Percentiles rank a stretch among this genome's conserved stretches.
Conservation (phyloP, 2,888 invertebrate species). For the Chorisops tibialis region DNA sequence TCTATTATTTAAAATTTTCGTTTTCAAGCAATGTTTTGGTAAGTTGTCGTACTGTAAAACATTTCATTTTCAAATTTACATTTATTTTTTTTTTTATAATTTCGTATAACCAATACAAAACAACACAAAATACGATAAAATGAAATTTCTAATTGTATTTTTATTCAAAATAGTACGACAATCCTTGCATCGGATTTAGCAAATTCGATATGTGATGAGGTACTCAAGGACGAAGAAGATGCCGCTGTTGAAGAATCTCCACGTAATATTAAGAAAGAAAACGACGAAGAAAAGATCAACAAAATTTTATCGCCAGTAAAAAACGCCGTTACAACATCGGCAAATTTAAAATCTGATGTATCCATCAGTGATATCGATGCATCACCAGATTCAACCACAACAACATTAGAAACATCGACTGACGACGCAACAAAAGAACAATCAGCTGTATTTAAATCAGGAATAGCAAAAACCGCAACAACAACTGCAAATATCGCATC, state of each 20-base stretch:
- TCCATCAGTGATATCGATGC: conserved; percentile 12
- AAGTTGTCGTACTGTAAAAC: too few species aligned
- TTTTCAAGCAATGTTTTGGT: too few species aligned
- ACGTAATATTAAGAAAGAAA: background rate
- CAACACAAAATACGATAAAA: background rate
- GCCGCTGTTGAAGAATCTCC: conserved; percentile 15
- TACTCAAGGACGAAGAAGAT: conserved; percentile 34
- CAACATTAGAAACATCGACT: too few species aligned
- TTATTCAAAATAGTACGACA: conserved; percentile 34
- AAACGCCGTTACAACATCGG: background rate
- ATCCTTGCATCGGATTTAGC: conserved; percentile 37
- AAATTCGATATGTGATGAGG: conserved; percentile 37
- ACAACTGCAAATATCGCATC: conserved; percentile 1
- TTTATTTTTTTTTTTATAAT: too few species aligned
- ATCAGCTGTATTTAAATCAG: background rate
- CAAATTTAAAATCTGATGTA: background rate
- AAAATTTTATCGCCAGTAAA: background rate
- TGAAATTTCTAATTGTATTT: background rate
- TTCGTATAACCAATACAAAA: background rate
- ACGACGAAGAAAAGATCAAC: background rate
- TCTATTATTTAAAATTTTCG: too few species aligned
- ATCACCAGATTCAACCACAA: conserved; percentile 11
- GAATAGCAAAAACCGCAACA: background rate
- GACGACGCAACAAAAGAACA: background rate
- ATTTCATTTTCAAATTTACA: too few species aligned